Base-by-base conservation (phyloP, 2,113 vertebrate species). In the Pelusios castaneus region DNA sequence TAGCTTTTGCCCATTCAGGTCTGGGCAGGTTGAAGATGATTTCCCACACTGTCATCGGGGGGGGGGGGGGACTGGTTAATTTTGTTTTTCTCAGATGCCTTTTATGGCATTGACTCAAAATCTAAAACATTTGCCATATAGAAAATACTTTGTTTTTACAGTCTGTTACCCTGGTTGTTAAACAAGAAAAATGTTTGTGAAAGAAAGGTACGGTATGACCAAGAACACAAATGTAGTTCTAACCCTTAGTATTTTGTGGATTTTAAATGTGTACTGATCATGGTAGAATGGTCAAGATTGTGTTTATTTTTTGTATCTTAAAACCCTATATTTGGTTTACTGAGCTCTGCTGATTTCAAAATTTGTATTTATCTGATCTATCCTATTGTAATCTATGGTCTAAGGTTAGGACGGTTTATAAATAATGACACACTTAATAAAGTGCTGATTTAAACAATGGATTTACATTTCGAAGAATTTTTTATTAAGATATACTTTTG, bases 91-190 rank as follows among this genome's bases (percentile, higher is more conserved):
- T 73, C 45, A 76, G 51, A 2, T 60, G 21, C 21, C n/a, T 70
- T 21, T 70, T 38, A 70, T 73, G 9, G 52, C 34, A 77, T 4
- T 85, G 63, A 70, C 27, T 76, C n/a, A 1, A 80, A 63, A 78
- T 84, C 0, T 1, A 47, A 1, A 8, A 4, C 0, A 8, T 9
- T 4, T 55, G 45, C 29, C 49, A 84, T 2, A 3, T 41, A 80
- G 8, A 31, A 14, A 84, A 31, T 34, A 3, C 49, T 94, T 78
- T 80, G 3, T 3, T 85, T 10, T 73, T 41, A 58, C 0, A 14
- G 16, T 4, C 3, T 51, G 63, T 67, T 67, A 84, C 2, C 38
- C 16, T 55, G 2, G 45, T 16, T 38, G 11, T 5, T 89, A 91
- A 94, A 75, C 3, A 2, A 31, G 24, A 9, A 38, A 56, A 31